Conservation (phyloP, 2,888 invertebrate genomes). For the Morpho deidamia region DNA sequence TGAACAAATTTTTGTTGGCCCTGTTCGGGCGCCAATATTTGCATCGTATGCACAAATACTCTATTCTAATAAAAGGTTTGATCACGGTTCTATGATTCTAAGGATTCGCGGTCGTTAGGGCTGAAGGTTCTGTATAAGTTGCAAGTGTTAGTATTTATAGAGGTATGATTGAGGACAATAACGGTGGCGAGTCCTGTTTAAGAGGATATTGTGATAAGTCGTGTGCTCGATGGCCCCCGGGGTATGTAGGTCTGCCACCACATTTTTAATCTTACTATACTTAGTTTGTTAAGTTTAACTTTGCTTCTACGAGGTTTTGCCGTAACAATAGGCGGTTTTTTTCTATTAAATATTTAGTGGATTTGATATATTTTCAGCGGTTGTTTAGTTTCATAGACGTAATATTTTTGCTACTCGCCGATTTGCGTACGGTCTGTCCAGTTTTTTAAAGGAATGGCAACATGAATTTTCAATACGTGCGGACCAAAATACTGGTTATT, state of each 20-base stretch:
- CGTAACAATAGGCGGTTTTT: conserved; percentile 47
- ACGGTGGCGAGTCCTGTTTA: conserved; percentile 53
- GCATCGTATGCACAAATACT: conserved; percentile 68
- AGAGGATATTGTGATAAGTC: conserved; percentile 53
- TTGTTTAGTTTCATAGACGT: conserved; percentile 57
- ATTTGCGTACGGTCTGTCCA: conserved; percentile 63
- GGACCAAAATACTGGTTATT: conserved; percentile 66
- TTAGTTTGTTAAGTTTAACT: conserved; percentile 65
- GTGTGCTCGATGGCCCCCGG: conserved; percentile 33
- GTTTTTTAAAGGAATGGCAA: conserved; percentile 68
- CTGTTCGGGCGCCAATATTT: conserved; percentile 34
- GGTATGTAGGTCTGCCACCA: conserved; percentile 45
- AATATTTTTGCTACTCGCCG: conserved; percentile 74
- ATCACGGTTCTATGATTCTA: conserved; percentile 63
- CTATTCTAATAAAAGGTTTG: conserved; percentile 50
- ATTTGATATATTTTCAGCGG: conserved; percentile 70
- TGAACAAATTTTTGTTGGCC: conserved; percentile 27
- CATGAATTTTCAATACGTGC: conserved; percentile 60
- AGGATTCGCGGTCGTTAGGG: conserved; percentile 37
- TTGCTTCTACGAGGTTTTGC: conserved; percentile 60
- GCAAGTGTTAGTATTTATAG: conserved; percentile 63
- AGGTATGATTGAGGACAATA: conserved; percentile 70
- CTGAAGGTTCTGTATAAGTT: conserved; percentile 57
- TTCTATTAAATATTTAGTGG: conserved; percentile 70
- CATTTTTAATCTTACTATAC: conserved; percentile 53